Conservation (phyloP, 2,113 vertebrate species). For the Abramis brama region DNA sequence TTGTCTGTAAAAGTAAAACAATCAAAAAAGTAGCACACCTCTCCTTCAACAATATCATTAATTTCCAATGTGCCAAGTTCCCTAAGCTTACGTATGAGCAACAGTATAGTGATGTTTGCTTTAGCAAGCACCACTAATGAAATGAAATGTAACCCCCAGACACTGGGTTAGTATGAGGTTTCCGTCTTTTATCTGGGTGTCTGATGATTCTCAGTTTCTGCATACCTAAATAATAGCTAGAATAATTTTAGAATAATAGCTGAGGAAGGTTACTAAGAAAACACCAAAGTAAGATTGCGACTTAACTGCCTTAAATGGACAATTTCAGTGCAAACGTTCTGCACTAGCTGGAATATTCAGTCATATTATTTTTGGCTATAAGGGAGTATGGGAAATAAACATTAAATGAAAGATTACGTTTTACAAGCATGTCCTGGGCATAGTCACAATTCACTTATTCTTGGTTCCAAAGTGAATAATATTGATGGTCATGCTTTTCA, state of each 20-base stretch:
- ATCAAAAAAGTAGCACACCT: not conserved
- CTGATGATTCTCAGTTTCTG: not conserved
- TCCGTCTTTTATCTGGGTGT: not conserved
- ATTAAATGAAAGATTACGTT: not conserved
- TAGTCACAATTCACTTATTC: not conserved
- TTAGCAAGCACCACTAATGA: not conserved
- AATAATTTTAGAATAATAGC: not conserved
- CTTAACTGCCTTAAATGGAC: not conserved
- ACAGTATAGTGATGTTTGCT: not conserved
- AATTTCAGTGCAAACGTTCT: not conserved
- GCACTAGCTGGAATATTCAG: not conserved
- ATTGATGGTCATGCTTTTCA: not conserved
- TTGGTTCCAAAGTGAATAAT: not conserved
- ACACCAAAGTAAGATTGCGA: not conserved
- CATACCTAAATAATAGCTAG: not conserved
- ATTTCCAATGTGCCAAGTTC: not conserved
- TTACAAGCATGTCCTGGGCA: not conserved
- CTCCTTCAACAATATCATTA: not conserved
- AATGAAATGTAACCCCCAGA: not conserved
- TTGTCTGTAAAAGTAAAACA: not conserved
- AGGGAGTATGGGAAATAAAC: not conserved
- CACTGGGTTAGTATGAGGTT: not conserved
- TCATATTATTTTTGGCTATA: not conserved
- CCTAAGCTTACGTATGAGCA: not conserved
- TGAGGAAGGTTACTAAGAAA: constrained; percentile 7